Evolutionary conservation across 1,140 invertebrate genomes (phyloP).

Genomic region (Venturia canescens): DNA sequence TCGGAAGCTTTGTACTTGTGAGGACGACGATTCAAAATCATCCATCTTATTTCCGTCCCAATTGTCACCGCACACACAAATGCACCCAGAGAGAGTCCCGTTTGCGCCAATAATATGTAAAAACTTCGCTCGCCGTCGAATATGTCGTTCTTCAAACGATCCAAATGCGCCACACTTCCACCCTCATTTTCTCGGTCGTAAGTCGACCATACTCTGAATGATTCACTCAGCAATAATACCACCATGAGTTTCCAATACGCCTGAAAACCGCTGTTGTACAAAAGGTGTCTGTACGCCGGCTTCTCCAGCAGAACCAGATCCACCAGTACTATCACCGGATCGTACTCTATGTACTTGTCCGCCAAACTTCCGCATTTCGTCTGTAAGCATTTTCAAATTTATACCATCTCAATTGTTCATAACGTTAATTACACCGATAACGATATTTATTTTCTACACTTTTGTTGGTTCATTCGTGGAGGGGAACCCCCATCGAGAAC

Average conservation of each 20-base stretch:
- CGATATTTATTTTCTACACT: no score
- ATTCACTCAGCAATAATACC: slow-evolving; percentile 69
- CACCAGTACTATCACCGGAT: slow-evolving; percentile 88
- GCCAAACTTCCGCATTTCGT: slow-evolving; percentile 83
- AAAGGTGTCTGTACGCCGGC: slow-evolving; percentile 88
- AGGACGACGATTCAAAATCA: slow-evolving; percentile 57
- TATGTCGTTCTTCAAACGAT: slow-evolving; percentile 43
- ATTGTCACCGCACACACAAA: slow-evolving; percentile 64
- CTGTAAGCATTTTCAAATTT: slow-evolving; percentile 71
- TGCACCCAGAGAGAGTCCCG: slow-evolving; percentile 63
- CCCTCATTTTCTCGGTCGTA: slow-evolving; percentile 35
- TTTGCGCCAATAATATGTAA: slow-evolving; percentile 68
- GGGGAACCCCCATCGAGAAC: no score
- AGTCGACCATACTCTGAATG: slow-evolving; percentile 67
- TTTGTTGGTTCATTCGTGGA: no score
- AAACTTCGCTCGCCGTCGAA: slow-evolving; percentile 67
- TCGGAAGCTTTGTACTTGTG: slow-evolving; percentile 64
- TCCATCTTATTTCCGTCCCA: slow-evolving; percentile 67
- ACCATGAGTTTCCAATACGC: slow-evolving; percentile 73
- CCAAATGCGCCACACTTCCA: slow-evolving; percentile 22
- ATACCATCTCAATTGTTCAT: slow-evolving; percentile 40
- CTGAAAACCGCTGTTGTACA: slow-evolving; percentile 87
- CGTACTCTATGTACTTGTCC: slow-evolving; percentile 94
- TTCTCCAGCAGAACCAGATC: slow-evolving; percentile 88
- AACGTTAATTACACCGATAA: no score